These are phyloP conservation scores for Pelosia muscerda DNA, from an alignment of 2,888 invertebrate genomes.

Conservation along the genomic window DNA sequence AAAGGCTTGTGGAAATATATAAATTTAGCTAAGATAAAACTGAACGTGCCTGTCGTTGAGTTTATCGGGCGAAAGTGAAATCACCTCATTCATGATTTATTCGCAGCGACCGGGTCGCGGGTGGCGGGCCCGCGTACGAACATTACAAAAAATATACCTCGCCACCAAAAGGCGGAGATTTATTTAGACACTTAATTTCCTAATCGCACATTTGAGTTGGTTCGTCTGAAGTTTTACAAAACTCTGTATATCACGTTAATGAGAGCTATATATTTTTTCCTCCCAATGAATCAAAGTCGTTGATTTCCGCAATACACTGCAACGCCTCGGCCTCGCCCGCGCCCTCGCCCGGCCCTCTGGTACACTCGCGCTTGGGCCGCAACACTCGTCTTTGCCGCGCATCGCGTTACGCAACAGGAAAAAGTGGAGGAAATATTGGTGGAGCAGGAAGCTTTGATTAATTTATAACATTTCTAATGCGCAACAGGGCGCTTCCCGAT, in stretches of 20 bases:
- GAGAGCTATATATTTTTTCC: constrained; percentile 23
- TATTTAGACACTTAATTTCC: constrained; percentile 23
- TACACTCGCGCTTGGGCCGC: too few relatives aligned
- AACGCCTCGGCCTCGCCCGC: background rate
- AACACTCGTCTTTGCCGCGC: constrained; percentile 13
- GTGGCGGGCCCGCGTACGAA: too few relatives aligned
- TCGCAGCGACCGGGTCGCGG: background rate
- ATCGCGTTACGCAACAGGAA: constrained; percentile 26
- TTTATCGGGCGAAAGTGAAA: background rate
- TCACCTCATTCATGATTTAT: constrained; percentile 5
- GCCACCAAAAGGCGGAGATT: constrained; percentile 19
- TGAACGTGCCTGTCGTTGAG: too few relatives aligned
- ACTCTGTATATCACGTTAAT: constrained; percentile 24
- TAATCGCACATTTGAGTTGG: constrained; percentile 12
- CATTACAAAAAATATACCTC: constrained; percentile 7
- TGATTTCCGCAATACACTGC: constrained; percentile 18
- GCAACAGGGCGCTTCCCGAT: constrained; percentile 23
- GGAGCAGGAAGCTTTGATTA: constrained; percentile 29
- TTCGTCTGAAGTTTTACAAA: constrained; percentile 16
- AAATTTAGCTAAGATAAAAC: too few relatives aligned
- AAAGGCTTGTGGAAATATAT: background rate
- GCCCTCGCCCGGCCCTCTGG: too few relatives aligned
- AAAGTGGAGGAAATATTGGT: constrained; percentile 14
- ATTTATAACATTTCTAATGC: constrained; percentile 29
- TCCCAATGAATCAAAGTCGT: constrained; percentile 28